These are phyloP conservation scores for Drosophila cardini DNA, from an alignment of 1,140 invertebrate genomes.

Conservation along the genomic window DNA sequence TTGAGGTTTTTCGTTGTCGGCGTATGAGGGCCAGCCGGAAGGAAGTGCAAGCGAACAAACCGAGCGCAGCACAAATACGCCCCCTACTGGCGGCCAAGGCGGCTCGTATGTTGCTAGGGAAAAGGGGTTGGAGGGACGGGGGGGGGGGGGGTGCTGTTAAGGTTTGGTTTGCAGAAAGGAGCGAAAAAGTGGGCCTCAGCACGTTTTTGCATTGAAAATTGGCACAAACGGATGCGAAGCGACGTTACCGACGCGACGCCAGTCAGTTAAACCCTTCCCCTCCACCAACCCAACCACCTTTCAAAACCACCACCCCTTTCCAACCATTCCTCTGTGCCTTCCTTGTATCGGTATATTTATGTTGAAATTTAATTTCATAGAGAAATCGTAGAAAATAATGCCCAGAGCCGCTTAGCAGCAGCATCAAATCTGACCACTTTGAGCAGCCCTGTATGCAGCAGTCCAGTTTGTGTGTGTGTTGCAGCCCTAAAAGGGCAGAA, in stretches of 20 bases:
- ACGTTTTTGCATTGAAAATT: conserved; percentile 59
- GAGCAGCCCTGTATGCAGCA: conserved; percentile 9
- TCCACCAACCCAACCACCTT: neutral
- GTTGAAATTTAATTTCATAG: conserved; percentile 46
- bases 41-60: conserved; percentile 80
- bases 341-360: conserved; percentile 34
- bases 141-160: neutral
- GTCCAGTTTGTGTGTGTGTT: neutral
- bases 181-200: conserved; percentile 28
- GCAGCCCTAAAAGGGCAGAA: conserved; percentile 1
- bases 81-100: conserved; percentile 19
- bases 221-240: conserved; percentile 72
- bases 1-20: conserved; percentile 64
- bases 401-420: neutral
- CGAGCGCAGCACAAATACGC: conserved; percentile 67
- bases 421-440: conserved; percentile 27
- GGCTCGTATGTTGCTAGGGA: too few relatives aligned
- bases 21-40: conserved; percentile 63
- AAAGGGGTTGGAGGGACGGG: neutral
- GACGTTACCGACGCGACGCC: conserved; percentile 31
- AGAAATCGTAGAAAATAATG: conserved; percentile 15
- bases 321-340: neutral
- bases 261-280: neutral
- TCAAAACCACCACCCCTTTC: neutral
- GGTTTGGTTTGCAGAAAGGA: conserved; percentile 25